phyloP scores from a whole-genome alignment of 1,140 invertebrate species.

The Drosophila kikkawai region DNA sequence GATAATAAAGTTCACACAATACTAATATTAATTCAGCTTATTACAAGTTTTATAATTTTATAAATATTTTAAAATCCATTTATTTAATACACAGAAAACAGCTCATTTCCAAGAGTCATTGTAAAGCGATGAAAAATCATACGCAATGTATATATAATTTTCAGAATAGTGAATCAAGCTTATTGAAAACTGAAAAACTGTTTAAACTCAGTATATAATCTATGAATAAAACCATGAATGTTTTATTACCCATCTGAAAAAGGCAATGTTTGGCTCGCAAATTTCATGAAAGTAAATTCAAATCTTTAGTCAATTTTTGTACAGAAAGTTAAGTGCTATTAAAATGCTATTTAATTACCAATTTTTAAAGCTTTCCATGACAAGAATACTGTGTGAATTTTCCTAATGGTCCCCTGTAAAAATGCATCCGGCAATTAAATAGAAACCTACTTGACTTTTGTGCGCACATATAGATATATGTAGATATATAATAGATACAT shows the following conservation, averaged over 20 bases:
- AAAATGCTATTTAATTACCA: neutral
- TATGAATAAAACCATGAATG: neutral
- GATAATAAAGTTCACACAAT: too few relatives aligned
- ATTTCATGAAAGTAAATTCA: neutral
- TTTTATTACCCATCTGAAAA: conserved; percentile 7
- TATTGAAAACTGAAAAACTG: neutral
- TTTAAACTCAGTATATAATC: neutral
- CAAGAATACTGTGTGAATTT: neutral
- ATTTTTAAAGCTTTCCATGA: conserved; percentile 3
- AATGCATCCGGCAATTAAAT: conserved; percentile 14
- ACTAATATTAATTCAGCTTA: too few relatives aligned
- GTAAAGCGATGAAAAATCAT: neutral
- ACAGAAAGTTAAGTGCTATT: neutral
- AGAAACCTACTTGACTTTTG: conserved; percentile 17
- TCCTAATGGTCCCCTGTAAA: neutral
- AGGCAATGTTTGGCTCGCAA: neutral
- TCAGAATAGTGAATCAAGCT: neutral
- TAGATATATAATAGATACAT: conserved; percentile 1
- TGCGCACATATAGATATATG: conserved; percentile 12
- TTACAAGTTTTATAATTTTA: too few relatives aligned
- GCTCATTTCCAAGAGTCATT: neutral
- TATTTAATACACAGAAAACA: neutral
- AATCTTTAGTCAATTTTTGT: neutral
- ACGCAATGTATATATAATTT: neutral
- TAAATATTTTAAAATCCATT: too few relatives aligned